A percentile compares a stretch with the other conserved stretches of the same genome.
phyloP scores from a whole-genome alignment of 1,140 invertebrate genomes.

The Chrysomallon squamiferum region DNA sequence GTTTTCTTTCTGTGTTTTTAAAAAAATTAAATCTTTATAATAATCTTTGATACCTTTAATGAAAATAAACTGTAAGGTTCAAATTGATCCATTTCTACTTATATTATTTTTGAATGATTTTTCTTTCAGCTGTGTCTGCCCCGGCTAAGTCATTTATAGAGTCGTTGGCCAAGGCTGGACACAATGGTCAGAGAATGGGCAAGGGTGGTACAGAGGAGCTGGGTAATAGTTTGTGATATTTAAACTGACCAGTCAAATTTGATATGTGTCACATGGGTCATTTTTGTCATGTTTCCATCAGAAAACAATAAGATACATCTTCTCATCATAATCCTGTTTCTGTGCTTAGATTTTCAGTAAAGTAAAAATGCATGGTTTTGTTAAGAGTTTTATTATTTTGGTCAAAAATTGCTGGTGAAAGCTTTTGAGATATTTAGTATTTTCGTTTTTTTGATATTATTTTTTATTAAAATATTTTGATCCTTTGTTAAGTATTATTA shows the following conservation, averaged over 20 bases:
- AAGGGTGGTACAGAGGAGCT: constrained; percentile 43
- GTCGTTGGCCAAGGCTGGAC: constrained; percentile 32
- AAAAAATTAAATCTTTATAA: no score
- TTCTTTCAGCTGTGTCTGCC: constrained; percentile 25
- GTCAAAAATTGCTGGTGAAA: neutral
- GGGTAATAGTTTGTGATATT: constrained; percentile 18
- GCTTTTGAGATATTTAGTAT: no score
- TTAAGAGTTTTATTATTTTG: neutral
- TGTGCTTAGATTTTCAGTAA: no score
- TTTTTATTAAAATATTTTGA: no score
- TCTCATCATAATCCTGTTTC: neutral
- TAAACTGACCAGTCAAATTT: no score
- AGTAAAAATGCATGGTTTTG: no score
- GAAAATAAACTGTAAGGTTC: no score
- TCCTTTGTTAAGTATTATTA: no score
- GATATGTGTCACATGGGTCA: neutral
- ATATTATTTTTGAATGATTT: neutral
- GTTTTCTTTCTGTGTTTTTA: no score
- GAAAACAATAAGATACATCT: neutral
- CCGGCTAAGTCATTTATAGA: constrained; percentile 40
- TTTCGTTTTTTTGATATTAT: no score
- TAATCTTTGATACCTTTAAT: no score
- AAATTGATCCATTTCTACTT: neutral
- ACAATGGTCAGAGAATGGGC: constrained; percentile 27
- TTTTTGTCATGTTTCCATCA: neutral